Evolutionary conservation across 2,888 invertebrate species (phyloP).

Genomic region (Drosophila prolongata): DNA sequence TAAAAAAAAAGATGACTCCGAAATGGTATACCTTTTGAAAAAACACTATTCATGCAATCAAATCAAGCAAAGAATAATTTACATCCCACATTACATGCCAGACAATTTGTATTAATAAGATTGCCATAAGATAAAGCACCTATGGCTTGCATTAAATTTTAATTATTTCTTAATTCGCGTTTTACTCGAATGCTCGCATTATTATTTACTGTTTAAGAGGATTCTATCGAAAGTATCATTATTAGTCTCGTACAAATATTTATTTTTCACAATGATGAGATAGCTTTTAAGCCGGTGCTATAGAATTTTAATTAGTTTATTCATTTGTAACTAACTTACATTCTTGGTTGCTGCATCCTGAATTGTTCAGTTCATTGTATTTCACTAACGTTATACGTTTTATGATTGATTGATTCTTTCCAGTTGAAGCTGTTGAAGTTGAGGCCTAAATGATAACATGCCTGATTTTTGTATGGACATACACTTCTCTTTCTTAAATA

Average conservation of each 20-base stretch:
- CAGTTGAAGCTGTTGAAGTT: constrained; percentile 84
- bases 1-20: background rate
- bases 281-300: constrained; percentile 14
- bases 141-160: background rate
- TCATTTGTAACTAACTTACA: constrained; percentile 70
- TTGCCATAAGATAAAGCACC: constrained; percentile 10
- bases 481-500: constrained; percentile 66
- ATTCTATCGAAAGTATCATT: background rate
- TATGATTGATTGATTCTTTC: constrained; percentile 84
- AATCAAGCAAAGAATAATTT: constrained; percentile 4
- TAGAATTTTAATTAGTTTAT: constrained; percentile 25
- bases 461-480: constrained; percentile 81
- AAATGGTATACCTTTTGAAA: background rate
- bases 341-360: constrained; percentile 63
- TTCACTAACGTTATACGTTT: constrained; percentile 82
- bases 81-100: constrained; percentile 1
- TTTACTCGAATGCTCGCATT: no score
- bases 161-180: constrained; percentile 7
- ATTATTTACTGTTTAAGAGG: constrained; percentile 6
- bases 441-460: constrained; percentile 83
- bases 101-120: constrained; percentile 1
- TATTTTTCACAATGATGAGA: background rate
- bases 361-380: constrained; percentile 69
- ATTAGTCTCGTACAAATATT: background rate
- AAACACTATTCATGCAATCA: constrained; percentile 16